Evolutionary conservation across 2,113 vertebrate species (phyloP).

Genomic region (Chionomys nivalis): DNA sequence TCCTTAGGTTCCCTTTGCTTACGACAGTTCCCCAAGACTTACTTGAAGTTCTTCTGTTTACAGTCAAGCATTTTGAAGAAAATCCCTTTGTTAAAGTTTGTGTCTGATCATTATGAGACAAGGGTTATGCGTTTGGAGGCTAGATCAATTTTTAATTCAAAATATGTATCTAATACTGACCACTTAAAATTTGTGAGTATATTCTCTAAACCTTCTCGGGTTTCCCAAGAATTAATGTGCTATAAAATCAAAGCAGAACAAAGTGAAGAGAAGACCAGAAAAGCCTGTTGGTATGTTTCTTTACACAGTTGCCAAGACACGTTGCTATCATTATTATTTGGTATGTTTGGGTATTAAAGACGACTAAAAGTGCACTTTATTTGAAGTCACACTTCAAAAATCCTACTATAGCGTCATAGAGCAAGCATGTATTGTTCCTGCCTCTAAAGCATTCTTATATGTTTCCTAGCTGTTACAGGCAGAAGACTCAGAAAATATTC

Average conservation of each 20-base stretch:
- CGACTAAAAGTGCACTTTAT: conserved; percentile 17
- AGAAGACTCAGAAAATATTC: neutral
- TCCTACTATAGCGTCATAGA: neutral
- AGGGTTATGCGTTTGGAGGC: neutral
- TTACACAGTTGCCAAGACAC: neutral
- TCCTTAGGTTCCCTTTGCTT: neutral
- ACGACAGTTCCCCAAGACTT: neutral
- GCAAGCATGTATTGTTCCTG: neutral
- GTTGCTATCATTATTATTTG: neutral
- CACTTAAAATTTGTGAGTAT: neutral
- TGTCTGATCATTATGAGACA: neutral
- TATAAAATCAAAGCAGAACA: neutral
- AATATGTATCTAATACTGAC: neutral
- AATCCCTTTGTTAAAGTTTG: neutral
- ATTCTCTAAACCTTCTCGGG: neutral
- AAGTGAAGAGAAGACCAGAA: conserved; percentile 8
- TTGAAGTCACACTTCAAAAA: conserved; percentile 46
- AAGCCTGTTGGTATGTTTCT: neutral
- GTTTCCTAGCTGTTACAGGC: neutral
- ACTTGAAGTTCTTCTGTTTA: neutral
- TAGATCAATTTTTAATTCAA: neutral
- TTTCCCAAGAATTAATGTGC: neutral
- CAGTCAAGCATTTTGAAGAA: neutral
- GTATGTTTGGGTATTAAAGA: neutral
- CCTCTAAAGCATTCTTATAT: neutral